Percentiles rank a stretch among this genome's conserved stretches.
Conservation (phyloP, 2,797 vertebrate species). For the Novumbra hubbsi region DNA sequence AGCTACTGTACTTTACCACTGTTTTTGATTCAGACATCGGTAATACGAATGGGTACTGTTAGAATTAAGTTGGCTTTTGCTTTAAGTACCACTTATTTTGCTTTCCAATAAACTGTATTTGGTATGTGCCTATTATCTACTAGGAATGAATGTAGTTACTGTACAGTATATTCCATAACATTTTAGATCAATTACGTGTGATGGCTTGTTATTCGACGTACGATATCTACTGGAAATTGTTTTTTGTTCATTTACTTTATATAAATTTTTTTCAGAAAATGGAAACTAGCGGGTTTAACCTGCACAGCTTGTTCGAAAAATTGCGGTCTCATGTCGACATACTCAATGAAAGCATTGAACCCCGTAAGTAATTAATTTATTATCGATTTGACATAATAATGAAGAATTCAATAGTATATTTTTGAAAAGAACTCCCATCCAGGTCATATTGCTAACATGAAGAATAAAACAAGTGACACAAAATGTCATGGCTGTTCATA, state of each 20-base stretch:
- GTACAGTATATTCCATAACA: no score
- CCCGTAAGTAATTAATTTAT: slow-evolving; percentile 78
- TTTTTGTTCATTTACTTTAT: not conserved
- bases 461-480: no score
- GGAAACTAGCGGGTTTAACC: slow-evolving; percentile 77
- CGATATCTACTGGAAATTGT: not conserved
- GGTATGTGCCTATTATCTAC: not conserved
- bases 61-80: not conserved
- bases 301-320: slow-evolving; percentile 82
- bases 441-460: no score
- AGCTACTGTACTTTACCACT: no score
- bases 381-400: not conserved
- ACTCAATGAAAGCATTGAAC: slow-evolving; percentile 86
- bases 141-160: not conserved
- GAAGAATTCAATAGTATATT: no score
- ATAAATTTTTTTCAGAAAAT: slow-evolving; percentile 58
- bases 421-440: no score
- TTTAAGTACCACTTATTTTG: not conserved
- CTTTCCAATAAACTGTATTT: not conserved
- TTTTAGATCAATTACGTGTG: not conserved
- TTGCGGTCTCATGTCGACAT: slow-evolving; percentile 81
- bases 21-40: not conserved
- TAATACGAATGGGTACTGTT: not conserved
- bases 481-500: no score
- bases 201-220: not conserved